These are phyloP conservation scores for Drosophila macrothrix DNA, from an alignment of 2,888 invertebrate genomes.

Conservation along the genomic window DNA sequence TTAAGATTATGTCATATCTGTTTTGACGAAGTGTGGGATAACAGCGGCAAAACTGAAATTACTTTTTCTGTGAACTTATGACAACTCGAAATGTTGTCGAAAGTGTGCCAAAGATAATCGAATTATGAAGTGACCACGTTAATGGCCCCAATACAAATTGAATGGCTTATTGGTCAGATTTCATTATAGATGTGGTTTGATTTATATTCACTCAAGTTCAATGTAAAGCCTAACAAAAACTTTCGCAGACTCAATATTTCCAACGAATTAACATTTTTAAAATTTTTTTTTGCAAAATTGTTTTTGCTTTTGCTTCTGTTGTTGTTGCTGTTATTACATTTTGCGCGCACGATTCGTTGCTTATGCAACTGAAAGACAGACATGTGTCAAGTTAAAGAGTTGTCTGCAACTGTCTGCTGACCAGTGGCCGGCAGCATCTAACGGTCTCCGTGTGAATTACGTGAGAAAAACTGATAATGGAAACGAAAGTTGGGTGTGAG, in stretches of 20 bases:
- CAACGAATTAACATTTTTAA: conserved; percentile 2
- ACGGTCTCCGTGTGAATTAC: conserved; percentile 27
- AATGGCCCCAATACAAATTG: conserved; percentile 13
- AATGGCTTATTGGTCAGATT: conserved; percentile 7
- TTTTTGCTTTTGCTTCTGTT: conserved; percentile 38
- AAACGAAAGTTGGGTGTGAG: conserved; percentile 65
- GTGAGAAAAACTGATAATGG: conserved; percentile 65
- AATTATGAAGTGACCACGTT: conserved; percentile 26
- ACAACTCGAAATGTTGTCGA: conserved; percentile 22
- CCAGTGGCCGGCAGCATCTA: conserved; percentile 29
- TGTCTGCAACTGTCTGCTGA: conserved; percentile 35
- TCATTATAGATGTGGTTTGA: conserved; percentile 8
- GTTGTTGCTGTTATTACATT: conserved; percentile 24
- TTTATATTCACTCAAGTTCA: conserved; percentile 35
- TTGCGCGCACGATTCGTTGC: conserved; percentile 46
- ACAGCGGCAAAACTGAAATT: conserved; percentile 33
- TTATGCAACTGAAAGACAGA: conserved; percentile 50
- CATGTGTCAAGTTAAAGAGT: conserved; percentile 63
- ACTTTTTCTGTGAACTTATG: conserved; percentile 34
- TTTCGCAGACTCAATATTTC: conserved; percentile 40
- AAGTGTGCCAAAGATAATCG: conserved; percentile 40
- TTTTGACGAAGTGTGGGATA: conserved; percentile 41
- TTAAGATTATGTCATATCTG: conserved; percentile 62
- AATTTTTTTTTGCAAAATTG: conserved; percentile 12
- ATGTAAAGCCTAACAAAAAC: conserved; percentile 48